Evolutionary conservation across 2,888 invertebrate genomes (phyloP).

Genomic region (Camptogramma bilineatum): DNA sequence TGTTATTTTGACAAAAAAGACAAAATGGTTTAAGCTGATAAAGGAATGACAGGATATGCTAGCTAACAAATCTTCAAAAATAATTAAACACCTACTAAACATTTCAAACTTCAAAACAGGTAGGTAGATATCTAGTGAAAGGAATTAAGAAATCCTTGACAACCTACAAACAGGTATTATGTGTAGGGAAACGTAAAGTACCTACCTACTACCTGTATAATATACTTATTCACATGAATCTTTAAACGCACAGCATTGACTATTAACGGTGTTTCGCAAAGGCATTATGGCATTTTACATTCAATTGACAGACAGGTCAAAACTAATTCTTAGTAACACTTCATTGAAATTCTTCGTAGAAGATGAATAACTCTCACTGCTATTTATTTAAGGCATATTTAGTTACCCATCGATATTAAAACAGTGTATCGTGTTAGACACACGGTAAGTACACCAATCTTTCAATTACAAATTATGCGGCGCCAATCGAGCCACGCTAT

Average conservation of each 20-base stretch:
- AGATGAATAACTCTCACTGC: not conserved
- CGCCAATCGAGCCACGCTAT: slow-evolving; percentile 43
- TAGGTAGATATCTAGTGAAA: slow-evolving; percentile 30
- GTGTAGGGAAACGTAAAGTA: slow-evolving; percentile 17
- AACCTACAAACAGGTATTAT: slow-evolving; percentile 26
- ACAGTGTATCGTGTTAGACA: not conserved
- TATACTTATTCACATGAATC: slow-evolving; percentile 21
- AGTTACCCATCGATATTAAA: not conserved
- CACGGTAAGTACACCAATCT: slow-evolving; percentile 20
- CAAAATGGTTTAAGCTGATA: not conserved
- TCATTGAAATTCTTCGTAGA: too few species aligned
- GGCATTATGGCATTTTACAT: not conserved
- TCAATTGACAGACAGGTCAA: not conserved
- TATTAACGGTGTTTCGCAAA: not conserved
- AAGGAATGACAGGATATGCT: too few species aligned
- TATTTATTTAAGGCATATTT: not conserved
- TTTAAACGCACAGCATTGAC: slow-evolving; percentile 1
- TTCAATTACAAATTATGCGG: slow-evolving; percentile 40
- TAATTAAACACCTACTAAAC: not conserved
- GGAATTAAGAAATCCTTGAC: slow-evolving; percentile 40
- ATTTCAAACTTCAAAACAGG: slow-evolving; percentile 8
- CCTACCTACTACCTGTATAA: not conserved
- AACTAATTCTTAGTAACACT: not conserved
- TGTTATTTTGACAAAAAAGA: not conserved
- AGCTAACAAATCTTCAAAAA: not conserved